Percentiles rank a stretch among this genome's conserved stretches.
Conservation (phyloP, 2,113 vertebrate species). For the Thermophis baileyi region DNA sequence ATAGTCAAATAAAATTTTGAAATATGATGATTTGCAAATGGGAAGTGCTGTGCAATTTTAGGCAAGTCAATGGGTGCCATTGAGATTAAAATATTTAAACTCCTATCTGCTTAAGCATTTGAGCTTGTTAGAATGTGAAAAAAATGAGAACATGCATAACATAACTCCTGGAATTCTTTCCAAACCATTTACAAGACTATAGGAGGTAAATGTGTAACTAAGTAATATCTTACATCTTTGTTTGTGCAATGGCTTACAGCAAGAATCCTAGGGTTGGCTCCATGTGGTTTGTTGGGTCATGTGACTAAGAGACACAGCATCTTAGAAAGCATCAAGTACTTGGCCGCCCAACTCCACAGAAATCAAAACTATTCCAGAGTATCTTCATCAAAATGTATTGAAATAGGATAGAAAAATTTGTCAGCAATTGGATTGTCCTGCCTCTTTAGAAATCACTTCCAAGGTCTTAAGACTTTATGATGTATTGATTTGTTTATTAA, state of each 20-base stretch:
- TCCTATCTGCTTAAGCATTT: not conserved
- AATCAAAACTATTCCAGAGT: not conserved
- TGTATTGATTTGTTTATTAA: not conserved
- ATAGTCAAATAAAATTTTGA: not conserved
- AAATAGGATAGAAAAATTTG: not conserved
- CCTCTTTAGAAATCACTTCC: not conserved
- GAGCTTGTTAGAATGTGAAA: not conserved
- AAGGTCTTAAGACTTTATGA: not conserved
- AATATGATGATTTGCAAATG: not conserved
- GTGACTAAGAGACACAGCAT: not conserved
- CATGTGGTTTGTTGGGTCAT: not conserved
- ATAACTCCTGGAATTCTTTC: not conserved
- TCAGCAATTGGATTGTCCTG: not conserved
- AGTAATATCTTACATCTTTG: not conserved
- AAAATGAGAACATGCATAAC: not conserved
- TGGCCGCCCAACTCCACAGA: not conserved
- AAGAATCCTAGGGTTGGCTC: not conserved
- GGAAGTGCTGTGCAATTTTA: not conserved
- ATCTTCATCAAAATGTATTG: not conserved
- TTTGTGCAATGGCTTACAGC: not conserved
- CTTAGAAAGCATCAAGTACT: not conserved
- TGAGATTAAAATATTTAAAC: not conserved
- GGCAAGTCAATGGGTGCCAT: not conserved
- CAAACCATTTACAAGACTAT: not conserved
- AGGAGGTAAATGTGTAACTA: not conserved